These are phyloP conservation scores for Diglossa brunneiventris DNA, from an alignment of 2,113 vertebrate genomes.

Conservation along the genomic window DNA sequence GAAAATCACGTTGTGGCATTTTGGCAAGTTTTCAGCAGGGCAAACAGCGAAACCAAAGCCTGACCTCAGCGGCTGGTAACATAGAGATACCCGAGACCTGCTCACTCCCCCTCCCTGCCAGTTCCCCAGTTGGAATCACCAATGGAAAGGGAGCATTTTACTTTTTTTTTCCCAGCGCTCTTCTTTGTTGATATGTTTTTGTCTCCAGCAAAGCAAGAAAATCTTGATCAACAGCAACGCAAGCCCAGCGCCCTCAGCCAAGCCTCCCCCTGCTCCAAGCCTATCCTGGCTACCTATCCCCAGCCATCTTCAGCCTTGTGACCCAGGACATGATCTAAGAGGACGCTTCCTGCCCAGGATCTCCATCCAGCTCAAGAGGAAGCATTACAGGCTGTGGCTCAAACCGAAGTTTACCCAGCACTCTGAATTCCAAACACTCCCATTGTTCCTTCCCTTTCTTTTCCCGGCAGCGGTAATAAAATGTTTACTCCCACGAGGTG, in stretches of 20 bases:
- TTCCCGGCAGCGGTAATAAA: background rate
- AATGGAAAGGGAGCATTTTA: background rate
- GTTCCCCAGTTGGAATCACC: fast-evolving
- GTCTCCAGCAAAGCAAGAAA: background rate
- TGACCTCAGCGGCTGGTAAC: background rate
- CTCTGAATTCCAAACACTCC: background rate
- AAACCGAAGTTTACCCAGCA: background rate
- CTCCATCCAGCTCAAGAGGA: background rate
- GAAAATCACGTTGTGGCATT: background rate
- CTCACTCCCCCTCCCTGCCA: background rate
- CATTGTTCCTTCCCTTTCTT: background rate
- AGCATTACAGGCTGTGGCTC: background rate
- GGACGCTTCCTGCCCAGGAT: background rate
- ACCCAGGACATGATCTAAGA: background rate
- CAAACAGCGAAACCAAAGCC: background rate
- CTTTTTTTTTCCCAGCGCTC: background rate
- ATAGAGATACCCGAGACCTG: background rate
- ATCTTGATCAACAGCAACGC: background rate
- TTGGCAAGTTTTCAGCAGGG: background rate
- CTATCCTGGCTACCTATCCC: background rate
- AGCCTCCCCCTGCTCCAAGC: background rate
- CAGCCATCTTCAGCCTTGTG: background rate
- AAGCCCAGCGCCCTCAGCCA: background rate
- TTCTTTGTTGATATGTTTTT: background rate
- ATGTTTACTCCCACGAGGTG: background rate